Evolutionary conservation across 2,888 invertebrate genomes (phyloP).

Genomic region (Tridacna crocea): DNA sequence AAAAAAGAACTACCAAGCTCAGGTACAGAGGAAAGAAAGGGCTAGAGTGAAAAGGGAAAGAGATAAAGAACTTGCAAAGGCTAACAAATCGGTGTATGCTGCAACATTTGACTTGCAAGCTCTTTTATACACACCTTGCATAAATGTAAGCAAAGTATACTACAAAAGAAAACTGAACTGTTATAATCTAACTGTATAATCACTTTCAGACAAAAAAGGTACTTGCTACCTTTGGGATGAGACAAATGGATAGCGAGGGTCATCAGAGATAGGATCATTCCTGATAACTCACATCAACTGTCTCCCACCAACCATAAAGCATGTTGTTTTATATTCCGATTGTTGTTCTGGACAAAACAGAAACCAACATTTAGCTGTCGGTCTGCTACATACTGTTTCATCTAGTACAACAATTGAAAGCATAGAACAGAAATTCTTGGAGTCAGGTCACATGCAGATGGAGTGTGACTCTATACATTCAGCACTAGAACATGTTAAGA

Average conservation of each 20-base stretch:
- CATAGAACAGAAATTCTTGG: constrained; percentile 42
- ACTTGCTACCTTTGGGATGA: not conserved
- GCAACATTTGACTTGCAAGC: no score
- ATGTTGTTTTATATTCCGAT: constrained; percentile 36
- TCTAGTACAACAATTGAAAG: not conserved
- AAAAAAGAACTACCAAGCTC: no score
- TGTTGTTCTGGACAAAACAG: constrained; percentile 38
- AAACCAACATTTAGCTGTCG: constrained; percentile 35
- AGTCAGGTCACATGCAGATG: constrained; percentile 38
- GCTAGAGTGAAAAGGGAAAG: no score
- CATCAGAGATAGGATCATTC: constrained; percentile 37
- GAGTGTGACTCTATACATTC: no score
- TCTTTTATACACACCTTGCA: no score
- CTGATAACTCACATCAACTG: constrained; percentile 13
- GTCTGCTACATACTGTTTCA: constrained; percentile 12
- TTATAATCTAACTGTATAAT: no score
- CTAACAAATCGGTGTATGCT: no score
- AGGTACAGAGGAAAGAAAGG: no score
- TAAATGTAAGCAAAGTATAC: no score
- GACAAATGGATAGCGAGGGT: constrained; percentile 13
- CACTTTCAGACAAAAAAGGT: no score
- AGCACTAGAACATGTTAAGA: constrained; percentile 37
- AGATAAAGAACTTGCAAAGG: no score
- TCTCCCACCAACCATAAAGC: constrained; percentile 17
- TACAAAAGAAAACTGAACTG: no score